A percentile compares a stretch with the other conserved stretches of the same genome.
Conservation (phyloP, 2,888 invertebrate species). For the Ectemnius continuus region DNA sequence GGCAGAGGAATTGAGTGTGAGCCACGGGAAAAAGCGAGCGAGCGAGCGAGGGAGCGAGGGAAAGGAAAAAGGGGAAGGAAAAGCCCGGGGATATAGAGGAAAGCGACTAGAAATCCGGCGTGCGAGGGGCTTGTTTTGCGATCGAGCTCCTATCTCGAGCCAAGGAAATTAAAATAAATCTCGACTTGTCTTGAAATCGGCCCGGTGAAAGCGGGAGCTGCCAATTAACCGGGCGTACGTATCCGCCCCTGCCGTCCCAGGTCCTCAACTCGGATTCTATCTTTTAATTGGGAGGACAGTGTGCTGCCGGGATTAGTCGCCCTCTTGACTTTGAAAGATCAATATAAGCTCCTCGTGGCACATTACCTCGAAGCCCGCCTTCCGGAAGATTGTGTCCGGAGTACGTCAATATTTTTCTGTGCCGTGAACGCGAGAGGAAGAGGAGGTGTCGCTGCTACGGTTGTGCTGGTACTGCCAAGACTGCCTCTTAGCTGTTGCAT, state of each 20-base stretch:
- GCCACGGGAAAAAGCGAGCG: background rate
- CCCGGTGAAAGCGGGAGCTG: constrained; percentile 44
- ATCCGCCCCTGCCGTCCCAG: constrained; percentile 9
- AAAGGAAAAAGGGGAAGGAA: background rate
- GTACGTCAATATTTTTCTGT: constrained; percentile 59
- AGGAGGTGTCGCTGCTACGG: background rate
- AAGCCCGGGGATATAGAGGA: background rate
- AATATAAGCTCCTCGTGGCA: constrained; percentile 51
- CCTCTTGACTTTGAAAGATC: constrained; percentile 54
- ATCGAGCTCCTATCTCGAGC: constrained; percentile 6
- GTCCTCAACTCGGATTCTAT: constrained; percentile 41
- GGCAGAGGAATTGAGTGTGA: background rate
- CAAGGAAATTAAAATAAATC: constrained; percentile 54
- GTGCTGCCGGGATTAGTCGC: constrained; percentile 52
- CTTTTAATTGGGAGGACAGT: constrained; percentile 58
- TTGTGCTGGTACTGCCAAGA: no score
- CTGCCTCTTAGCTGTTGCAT: background rate
- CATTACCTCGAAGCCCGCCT: constrained; percentile 33
- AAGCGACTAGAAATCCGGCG: constrained; percentile 10
- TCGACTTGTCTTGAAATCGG: constrained; percentile 38
- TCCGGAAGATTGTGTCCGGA: constrained; percentile 52
- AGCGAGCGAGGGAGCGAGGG: background rate
- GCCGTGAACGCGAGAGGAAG: constrained; percentile 20
- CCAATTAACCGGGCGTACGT: constrained; percentile 55
- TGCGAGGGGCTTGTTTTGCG: constrained; percentile 33